Conservation (phyloP, 2,888 invertebrate genomes). For the Ornithoptera priamus region DNA sequence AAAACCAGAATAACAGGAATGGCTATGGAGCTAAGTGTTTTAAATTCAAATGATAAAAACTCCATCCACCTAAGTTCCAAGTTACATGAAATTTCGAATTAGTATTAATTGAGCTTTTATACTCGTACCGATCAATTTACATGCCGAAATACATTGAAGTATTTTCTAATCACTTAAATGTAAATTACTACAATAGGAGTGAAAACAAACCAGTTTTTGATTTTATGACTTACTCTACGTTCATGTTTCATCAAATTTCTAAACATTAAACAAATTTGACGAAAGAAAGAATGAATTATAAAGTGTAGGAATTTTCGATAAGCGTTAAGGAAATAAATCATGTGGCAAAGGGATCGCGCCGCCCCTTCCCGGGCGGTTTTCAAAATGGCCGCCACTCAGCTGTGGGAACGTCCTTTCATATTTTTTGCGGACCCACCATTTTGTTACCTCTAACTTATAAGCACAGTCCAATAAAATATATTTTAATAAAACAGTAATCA, state of each 20-base stretch:
- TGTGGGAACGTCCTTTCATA: conserved; percentile 51
- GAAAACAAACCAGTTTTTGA: no score
- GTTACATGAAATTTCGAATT: conserved; percentile 34
- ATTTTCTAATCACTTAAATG: neutral
- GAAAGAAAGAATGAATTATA: neutral
- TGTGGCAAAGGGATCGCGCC: conserved; percentile 50
- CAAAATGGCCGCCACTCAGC: conserved; percentile 73
- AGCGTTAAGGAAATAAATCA: conserved; percentile 65
- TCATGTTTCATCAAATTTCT: neutral
- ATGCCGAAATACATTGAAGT: neutral
- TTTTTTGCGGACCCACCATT: conserved; percentile 60
- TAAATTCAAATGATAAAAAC: conserved; percentile 23
- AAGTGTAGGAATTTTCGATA: conserved; percentile 37
- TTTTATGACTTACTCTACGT: neutral
- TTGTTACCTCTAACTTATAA: conserved; percentile 39
- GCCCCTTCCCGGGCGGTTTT: conserved; percentile 55
- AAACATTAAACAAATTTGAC: neutral
- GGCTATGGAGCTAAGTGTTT: conserved; percentile 2
- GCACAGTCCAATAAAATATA: conserved; percentile 3
- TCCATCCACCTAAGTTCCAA: conserved; percentile 8
- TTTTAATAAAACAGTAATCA: neutral
- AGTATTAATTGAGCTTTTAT: neutral
- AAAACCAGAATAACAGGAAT: conserved; percentile 17
- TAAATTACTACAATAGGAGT: no score
- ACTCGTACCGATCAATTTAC: neutral